A percentile compares a stretch with the other conserved stretches of the same genome.
Evolutionary conservation across 2,888 invertebrate genomes (phyloP).

Genomic region (Hyppa rectilinea): DNA sequence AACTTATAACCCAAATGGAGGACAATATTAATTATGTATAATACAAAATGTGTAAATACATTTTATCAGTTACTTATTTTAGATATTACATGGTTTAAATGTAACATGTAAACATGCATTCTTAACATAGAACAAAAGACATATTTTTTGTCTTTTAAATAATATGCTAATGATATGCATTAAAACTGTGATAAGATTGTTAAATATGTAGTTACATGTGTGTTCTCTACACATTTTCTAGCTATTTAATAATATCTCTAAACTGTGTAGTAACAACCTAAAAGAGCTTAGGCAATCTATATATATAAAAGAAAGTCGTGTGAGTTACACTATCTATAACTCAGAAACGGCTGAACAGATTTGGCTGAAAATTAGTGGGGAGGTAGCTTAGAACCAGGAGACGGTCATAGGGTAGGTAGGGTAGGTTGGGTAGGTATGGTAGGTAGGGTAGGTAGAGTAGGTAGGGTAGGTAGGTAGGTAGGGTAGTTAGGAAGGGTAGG

Average conservation of each 20-base stretch:
- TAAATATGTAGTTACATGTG: neutral
- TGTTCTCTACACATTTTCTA: neutral
- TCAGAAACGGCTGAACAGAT: too few species aligned
- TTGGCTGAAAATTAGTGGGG: too few species aligned
- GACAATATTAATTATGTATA: slow-evolving; percentile 29
- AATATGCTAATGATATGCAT: slow-evolving; percentile 5
- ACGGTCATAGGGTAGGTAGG: too few species aligned
- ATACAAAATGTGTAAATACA: slow-evolving; percentile 1
- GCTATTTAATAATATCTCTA: neutral
- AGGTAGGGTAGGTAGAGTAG: too few species aligned
- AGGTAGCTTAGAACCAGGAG: too few species aligned
- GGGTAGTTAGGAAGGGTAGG: too few species aligned
- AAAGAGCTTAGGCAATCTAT: neutral
- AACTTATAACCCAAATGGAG: slow-evolving; percentile 55
- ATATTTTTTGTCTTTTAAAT: neutral
- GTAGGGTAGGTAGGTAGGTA: too few species aligned
- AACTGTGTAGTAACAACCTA: neutral
- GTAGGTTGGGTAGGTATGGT: too few species aligned
- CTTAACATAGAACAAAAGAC: neutral
- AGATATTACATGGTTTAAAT: slow-evolving; percentile 7
- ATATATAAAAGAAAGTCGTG: too few species aligned
- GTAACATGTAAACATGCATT: neutral
- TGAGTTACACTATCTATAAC: too few species aligned
- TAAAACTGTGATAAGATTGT: slow-evolving; percentile 19
- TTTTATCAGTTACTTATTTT: slow-evolving; percentile 23